Base-by-base conservation (phyloP, 1,140 invertebrate species). In the Lordiphosa clarofinis region DNA sequence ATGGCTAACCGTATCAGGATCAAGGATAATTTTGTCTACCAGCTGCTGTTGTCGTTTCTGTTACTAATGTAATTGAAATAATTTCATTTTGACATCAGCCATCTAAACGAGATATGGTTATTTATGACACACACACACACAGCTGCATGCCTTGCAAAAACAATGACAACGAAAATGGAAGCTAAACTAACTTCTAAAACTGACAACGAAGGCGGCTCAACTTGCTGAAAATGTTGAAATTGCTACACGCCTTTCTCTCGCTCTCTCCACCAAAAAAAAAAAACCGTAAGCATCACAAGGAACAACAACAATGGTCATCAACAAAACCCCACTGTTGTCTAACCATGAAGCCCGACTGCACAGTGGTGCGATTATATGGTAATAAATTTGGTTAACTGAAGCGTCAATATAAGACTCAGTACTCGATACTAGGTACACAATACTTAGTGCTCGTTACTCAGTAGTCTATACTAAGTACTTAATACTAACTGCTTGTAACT, bases 61-160 rank as follows among this genome's bases (percentile, higher is more conserved):
- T 73, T 76, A 62, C 76, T 76, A 72, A 81, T 81, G 76, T 73
- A 82, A 82, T 82, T 73, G 78, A 81, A 81, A 81, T 81, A 76
- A 76, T 72, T 68, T 72, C 48, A 68, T 82, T 81, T 67, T 58
- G 72, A 75, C 76, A 73, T 68, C 50, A 55, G 61, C 70, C 47
- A 47, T 28, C 56, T 44, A 69, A 60, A 76, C 55, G 57, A 56
- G 48, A 63, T 68, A 56, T 75, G 48, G 43, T 68, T 82, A 82
- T 82, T 82, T 82, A 72, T 82, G 75, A 79, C 60, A 44, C 50
- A 50, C 43, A 63, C 49, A 37, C 54, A 60, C 31, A 43, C 24
- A 55, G 35, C 39, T 48, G 33, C 44, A 39, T 54, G 43, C 44
- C 24, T 39, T 60, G 31, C 31, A 33, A 52, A 12, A 60, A 28